phyloP scores from a whole-genome alignment of 1,140 invertebrate genomes.

The Mamestra configurata region DNA sequence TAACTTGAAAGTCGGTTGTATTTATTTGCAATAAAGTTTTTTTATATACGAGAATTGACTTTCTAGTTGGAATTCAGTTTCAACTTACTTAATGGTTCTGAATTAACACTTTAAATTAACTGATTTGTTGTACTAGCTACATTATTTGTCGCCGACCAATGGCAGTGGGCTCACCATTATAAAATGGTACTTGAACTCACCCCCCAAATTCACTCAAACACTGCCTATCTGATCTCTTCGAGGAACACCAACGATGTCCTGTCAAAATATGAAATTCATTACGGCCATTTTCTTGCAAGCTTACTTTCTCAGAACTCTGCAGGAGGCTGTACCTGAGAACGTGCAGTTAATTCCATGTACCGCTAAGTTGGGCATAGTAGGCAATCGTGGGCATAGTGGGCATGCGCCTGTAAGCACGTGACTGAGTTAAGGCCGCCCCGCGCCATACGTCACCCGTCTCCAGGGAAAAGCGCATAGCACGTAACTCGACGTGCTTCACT shows the following conservation, averaged over 20 bases:
- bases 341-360: slow-evolving; percentile 19
- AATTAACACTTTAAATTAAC: no score
- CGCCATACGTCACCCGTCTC: slow-evolving; percentile 32
- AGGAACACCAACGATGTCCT: not conserved
- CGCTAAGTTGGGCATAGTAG: not conserved
- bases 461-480: slow-evolving; percentile 12
- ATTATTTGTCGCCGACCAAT: no score
- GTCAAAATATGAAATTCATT: not conserved
- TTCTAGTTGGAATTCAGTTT: no score
- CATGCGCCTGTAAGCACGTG: not conserved
- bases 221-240: no score
- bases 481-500: slow-evolving; percentile 13
- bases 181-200: no score
- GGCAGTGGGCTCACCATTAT: no score
- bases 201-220: no score
- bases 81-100: no score
- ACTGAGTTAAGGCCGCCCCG: slow-evolving; percentile 32
- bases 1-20: no score
- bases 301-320: not conserved
- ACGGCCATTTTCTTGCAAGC: not conserved
- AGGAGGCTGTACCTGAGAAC: not conserved
- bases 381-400: not conserved
- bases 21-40: no score
- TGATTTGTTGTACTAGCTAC: no score
- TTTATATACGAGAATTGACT: no score